Percentiles rank a stretch among this genome's conserved stretches.
Evolutionary conservation across 2,113 vertebrate genomes (phyloP).

Genomic region (Heloderma charlesbogerti): DNA sequence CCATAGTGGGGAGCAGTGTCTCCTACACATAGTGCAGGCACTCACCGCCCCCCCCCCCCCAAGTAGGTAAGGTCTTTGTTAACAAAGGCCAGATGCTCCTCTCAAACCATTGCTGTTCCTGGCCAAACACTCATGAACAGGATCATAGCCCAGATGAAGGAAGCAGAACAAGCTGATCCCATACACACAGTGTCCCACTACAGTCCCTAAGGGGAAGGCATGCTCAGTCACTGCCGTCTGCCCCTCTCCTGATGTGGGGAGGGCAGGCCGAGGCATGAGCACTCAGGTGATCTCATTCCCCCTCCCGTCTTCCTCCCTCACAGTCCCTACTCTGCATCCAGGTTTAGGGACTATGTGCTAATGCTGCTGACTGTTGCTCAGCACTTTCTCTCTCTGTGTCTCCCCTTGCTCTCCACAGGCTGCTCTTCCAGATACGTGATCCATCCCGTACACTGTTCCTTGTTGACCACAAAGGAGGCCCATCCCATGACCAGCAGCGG

Average conservation of each 20-base stretch:
- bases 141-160: background rate
- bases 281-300: background rate
- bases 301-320: background rate
- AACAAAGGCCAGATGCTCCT: background rate
- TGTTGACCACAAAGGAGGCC: background rate
- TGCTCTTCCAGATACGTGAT: background rate
- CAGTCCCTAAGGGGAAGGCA: too few species aligned
- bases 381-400: background rate
- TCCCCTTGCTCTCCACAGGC: too few species aligned
- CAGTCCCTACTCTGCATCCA: background rate
- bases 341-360: background rate
- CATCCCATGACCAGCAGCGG: background rate
- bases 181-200: background rate
- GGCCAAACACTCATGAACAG: background rate
- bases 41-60: background rate
- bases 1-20: background rate
- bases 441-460: background rate
- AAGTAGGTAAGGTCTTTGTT: background rate
- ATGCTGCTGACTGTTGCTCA: background rate
- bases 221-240: background rate
- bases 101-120: background rate
- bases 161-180: background rate
- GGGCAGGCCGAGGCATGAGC: background rate
- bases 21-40: background rate
- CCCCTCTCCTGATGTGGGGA: background rate